These are phyloP conservation scores for Crax fasciolata DNA, from an alignment of 2,797 vertebrate genomes.

Conservation along the genomic window DNA sequence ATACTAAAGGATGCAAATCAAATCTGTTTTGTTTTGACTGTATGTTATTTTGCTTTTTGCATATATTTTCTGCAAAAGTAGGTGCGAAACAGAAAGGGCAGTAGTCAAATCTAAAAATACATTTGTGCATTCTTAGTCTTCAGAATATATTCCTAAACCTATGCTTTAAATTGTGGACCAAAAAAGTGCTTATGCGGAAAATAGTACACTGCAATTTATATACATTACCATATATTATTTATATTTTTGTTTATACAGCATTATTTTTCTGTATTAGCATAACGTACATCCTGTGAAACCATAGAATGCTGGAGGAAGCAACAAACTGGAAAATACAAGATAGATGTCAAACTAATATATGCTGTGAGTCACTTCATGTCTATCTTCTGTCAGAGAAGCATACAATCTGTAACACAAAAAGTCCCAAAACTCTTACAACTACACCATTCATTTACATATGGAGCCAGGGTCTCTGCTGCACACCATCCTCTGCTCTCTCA, in stretches of 20 bases:
- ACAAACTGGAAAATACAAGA: not conserved
- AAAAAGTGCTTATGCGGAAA: not conserved
- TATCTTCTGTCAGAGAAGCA: not conserved
- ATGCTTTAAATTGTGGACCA: not conserved
- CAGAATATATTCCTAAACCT: not conserved
- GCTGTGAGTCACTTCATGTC: not conserved
- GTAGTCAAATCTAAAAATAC: not conserved
- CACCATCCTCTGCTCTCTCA: too few relatives aligned
- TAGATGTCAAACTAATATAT: not conserved
- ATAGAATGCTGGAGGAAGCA: not conserved
- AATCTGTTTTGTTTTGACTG: not conserved
- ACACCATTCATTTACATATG: too few relatives aligned
- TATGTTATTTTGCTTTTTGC: not conserved
- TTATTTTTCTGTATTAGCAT: not conserved
- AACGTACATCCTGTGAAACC: not conserved
- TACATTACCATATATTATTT: not conserved
- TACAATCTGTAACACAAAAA: not conserved
- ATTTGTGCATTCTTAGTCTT: not conserved
- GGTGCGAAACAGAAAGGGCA: not conserved
- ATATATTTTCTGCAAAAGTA: not conserved
- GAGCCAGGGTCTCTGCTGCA: too few relatives aligned
- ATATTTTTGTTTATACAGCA: not conserved
- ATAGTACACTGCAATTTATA: not conserved
- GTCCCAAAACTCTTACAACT: too few relatives aligned
- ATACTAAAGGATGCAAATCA: not conserved